Evolutionary conservation across 2,888 invertebrate species (phyloP), one percentile per base, ranked within the genome.

Genomic region (Osmoderma eremita): DNA sequence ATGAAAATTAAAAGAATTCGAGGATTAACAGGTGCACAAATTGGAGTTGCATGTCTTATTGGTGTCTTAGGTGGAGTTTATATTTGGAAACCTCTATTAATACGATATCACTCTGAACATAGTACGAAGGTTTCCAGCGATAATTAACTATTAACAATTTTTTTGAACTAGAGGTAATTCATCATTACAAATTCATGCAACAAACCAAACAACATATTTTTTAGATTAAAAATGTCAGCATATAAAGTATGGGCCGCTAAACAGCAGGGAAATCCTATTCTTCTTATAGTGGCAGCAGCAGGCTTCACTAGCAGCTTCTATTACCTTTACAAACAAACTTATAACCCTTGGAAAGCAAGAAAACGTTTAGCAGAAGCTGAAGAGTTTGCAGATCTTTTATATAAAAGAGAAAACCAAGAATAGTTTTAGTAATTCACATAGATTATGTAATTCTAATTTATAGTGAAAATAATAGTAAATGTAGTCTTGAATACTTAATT

Each of bases 51-150:
- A 24, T 69, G 75, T 10, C 68, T 78, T 20, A 4, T 81, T 50
- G 83, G 83, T 8, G 71, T 81, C 10, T 12, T 77, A 6, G 76
- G 79, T 42, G 83, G 83, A 50, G 68, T 78, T 49, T 83, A 83
- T 72, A 81, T 83, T 75, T 83, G 82, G 82, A 79, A 75, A 71
- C 83, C 83, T 1, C 42, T 80, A n/a, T 74, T 82, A 48, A 15
- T 67, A 13, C 49, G 70, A 61, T 72, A 69, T 49, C 65, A 51
- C 42, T 48, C 41, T 10, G 68, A 71, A 53, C 49, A 45, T n/a
- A 13, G 17, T 30, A 3, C 30, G 18, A 36, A 24, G 6, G 17
- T 10, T 6, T 0, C 48, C n/a, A n/a, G 6, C 1, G 8, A 17
- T 15, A 17, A 48, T 20, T 48, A 48, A 48, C 20, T 1, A 10